phyloP scores from a whole-genome alignment of 2,888 invertebrate species.

The Tetramorium bicarinatum region DNA sequence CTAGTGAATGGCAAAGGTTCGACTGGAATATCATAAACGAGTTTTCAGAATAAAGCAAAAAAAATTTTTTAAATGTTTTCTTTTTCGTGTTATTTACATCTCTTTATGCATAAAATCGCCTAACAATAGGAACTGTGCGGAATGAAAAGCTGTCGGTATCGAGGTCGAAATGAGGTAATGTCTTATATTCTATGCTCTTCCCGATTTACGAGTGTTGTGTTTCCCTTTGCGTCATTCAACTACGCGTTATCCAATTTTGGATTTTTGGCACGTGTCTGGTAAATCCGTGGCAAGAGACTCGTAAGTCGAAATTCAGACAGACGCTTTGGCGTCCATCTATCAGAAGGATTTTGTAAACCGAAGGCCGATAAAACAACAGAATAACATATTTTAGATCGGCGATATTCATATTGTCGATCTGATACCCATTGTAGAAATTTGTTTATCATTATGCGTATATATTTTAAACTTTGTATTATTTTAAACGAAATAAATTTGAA shows the following conservation, averaged over 20 bases:
- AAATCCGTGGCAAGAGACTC: constrained; percentile 36
- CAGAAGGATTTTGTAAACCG: constrained; percentile 4
- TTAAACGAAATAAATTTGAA: constrained; percentile 1
- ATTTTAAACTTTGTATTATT: background rate
- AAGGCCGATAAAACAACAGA: background rate
- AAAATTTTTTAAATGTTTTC: background rate
- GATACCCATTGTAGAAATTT: background rate
- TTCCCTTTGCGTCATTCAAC: constrained; percentile 43
- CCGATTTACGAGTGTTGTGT: constrained; percentile 25
- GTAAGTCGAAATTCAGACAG: constrained; percentile 41
- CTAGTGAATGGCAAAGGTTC: background rate
- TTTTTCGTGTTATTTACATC: background rate
- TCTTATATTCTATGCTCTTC: constrained; percentile 1
- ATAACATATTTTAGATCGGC: constrained; percentile 8
- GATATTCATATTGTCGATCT: background rate
- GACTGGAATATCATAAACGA: background rate
- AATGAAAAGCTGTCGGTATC: background rate
- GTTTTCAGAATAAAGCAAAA: background rate
- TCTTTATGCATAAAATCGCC: background rate
- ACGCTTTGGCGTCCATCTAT: constrained; percentile 2
- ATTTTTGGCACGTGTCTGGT: constrained; percentile 40
- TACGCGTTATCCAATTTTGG: constrained; percentile 53
- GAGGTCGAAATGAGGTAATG: background rate
- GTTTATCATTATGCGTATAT: background rate
- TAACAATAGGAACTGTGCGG: background rate